phyloP scores from a whole-genome alignment of 1,140 invertebrate species.

The Mycetomoellerius zeteki region DNA sequence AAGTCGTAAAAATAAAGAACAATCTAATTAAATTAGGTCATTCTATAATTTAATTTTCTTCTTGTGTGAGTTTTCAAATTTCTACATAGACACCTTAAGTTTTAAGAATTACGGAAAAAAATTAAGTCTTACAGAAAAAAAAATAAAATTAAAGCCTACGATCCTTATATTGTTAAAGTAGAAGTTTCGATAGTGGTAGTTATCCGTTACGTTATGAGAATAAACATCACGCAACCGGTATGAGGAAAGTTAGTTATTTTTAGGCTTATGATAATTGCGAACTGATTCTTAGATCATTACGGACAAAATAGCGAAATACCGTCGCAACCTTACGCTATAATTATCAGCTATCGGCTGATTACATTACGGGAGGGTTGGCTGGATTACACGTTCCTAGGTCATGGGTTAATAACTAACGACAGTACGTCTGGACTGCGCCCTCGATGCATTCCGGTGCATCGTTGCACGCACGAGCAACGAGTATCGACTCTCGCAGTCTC shows the following conservation, averaged over 20 bases:
- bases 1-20: not conserved
- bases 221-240: not conserved
- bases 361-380: slow-evolving; percentile 26
- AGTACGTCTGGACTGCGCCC: slow-evolving; percentile 25
- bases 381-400: slow-evolving; percentile 40
- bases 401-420: slow-evolving; percentile 58
- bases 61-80: not conserved
- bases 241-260: not conserved
- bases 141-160: not conserved
- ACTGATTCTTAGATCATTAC: slow-evolving; percentile 2
- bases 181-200: not conserved
- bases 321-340: slow-evolving; percentile 42
- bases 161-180: not conserved
- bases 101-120: slow-evolving; percentile 4
- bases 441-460: slow-evolving; percentile 50
- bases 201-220: slow-evolving; percentile 2
- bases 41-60: not conserved
- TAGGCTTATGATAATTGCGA: not conserved
- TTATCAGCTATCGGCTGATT: slow-evolving; percentile 28
- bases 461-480: slow-evolving; percentile 33
- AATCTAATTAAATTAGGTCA: not conserved
- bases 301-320: slow-evolving; percentile 19
- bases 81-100: too few relatives aligned
- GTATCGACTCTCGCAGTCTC: slow-evolving; percentile 28
- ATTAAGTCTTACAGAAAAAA: not conserved